phyloP scores from a whole-genome alignment of 2,888 invertebrate genomes.

The Drosophila gaucha region DNA sequence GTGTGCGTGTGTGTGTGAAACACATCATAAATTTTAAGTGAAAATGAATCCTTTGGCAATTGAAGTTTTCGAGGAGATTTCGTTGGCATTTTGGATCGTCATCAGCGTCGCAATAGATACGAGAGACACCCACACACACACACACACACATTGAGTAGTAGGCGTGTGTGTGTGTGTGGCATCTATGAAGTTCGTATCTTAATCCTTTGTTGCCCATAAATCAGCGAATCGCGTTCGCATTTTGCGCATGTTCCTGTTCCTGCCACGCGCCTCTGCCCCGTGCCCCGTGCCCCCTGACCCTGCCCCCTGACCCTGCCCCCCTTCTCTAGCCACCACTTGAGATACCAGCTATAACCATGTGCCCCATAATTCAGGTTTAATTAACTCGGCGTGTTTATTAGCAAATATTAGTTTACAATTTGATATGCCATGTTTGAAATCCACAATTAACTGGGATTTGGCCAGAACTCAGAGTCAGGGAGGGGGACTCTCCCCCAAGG shows the following conservation, averaged over 20 bases:
- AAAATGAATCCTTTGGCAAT: constrained; percentile 82
- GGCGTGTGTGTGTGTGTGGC: constrained; percentile 31
- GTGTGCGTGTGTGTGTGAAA: constrained; percentile 22
- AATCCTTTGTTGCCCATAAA: constrained; percentile 81
- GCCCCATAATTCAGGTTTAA: constrained; percentile 82
- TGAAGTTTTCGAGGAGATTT: constrained; percentile 76
- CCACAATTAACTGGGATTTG: constrained; percentile 49
- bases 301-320: background rate
- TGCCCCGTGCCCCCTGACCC: background rate
- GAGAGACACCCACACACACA: constrained; percentile 20
- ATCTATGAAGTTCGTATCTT: constrained; percentile 56
- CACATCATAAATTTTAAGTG: constrained; percentile 77
- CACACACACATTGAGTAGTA: constrained; percentile 10
- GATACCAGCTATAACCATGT: constrained; percentile 59
- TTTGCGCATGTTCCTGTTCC: constrained; percentile 64
- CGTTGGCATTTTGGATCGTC: constrained; percentile 65
- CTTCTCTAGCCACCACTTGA: background rate
- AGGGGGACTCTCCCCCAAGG: background rate
- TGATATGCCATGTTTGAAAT: constrained; percentile 59
- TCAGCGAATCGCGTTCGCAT: constrained; percentile 79
- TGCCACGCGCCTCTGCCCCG: constrained; percentile 12
- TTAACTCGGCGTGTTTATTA: constrained; percentile 82
- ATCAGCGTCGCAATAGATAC: constrained; percentile 54
- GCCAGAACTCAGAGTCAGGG: background rate
- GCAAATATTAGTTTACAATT: constrained; percentile 83